Conservation (phyloP, 2,888 invertebrate genomes). For the Herminia tarsipennalis region DNA sequence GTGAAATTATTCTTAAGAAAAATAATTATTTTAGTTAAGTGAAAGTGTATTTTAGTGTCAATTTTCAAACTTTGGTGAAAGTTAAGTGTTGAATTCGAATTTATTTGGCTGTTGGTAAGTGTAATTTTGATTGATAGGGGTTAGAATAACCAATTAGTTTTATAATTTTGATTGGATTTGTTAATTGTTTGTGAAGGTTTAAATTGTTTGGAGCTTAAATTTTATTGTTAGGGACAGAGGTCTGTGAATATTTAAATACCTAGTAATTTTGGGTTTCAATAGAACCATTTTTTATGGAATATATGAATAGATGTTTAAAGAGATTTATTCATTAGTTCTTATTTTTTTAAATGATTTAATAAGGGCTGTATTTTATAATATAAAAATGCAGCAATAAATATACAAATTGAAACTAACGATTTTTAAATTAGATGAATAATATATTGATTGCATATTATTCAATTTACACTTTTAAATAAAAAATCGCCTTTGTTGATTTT, state of each 20-base stretch:
- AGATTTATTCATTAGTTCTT: too few species aligned
- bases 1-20: not conserved
- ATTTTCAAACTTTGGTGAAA: constrained; percentile 5
- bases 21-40: not conserved
- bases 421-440: too few species aligned
- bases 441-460: too few species aligned
- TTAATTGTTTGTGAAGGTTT: constrained; percentile 14
- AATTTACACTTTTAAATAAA: too few species aligned
- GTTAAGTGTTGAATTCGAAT: constrained; percentile 1
- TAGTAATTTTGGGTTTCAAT: not conserved
- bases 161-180: constrained; percentile 18
- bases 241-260: not conserved
- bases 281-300: not conserved
- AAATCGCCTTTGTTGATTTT: too few species aligned
- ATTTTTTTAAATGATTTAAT: too few species aligned
- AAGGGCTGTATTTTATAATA: too few species aligned
- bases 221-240: not conserved
- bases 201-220: constrained; percentile 1
- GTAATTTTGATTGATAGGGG: constrained; percentile 29
- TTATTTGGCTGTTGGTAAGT: constrained; percentile 5
- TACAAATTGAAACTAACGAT: too few species aligned
- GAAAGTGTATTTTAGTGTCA: constrained; percentile 3
- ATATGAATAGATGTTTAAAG: too few species aligned
- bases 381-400: too few species aligned
- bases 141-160: constrained; percentile 14